Base-by-base conservation (phyloP, 30 jellyfish, hydroid and myxozoan species). In the Aurelia aurita complex sp. Pacific region DNA sequence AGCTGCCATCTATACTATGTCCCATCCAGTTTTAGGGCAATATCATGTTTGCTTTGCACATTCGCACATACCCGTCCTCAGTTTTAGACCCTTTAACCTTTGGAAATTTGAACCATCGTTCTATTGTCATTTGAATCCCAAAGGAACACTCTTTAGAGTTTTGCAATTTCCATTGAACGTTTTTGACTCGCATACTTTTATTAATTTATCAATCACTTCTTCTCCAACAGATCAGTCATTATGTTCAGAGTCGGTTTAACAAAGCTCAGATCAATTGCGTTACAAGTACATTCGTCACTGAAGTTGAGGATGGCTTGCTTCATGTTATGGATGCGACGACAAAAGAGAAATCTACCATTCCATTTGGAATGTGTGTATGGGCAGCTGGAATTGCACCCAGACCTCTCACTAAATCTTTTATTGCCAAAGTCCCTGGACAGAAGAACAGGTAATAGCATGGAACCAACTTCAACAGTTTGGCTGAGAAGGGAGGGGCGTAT, bases 341-440 rank as follows among this genome's bases (percentile, higher is more conserved):
- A 16, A 85, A 85, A 23, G 96, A 88, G 55, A 60, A 64, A 69
- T 70, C 76, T 35, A 19, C 64, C 18, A 78, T 94, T 68, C 96
- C 96, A 0, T 94, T 83, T 80, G 98, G 98, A 29, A 84, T 94
- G 97, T 94, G 98, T 70, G 98, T 94, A 13, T 94, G 98, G 98
- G 95, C 96, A 17, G 97, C 97, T 75, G 98, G 98, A 32, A 88
- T 88, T 50, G 97, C 95, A 63, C 98, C 98, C 16, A 80, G 97
- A 35, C 90, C 88, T 36, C 38, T 94, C 8, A 83, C 98, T 11
- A 88, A 77, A 62, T 60, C 79, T 63, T 34, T 94, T n/a, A 94
- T 94, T 69, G 65, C 35, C 2, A 75, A 88, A 19, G 65, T 94
- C 8, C 97, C 97, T 13, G 98, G 93, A 15, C 98, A 94, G 68